Evolutionary conservation across 2,113 vertebrate species (phyloP), one percentile per base, ranked within the genome.

Genomic region (Alosa alosa): DNA sequence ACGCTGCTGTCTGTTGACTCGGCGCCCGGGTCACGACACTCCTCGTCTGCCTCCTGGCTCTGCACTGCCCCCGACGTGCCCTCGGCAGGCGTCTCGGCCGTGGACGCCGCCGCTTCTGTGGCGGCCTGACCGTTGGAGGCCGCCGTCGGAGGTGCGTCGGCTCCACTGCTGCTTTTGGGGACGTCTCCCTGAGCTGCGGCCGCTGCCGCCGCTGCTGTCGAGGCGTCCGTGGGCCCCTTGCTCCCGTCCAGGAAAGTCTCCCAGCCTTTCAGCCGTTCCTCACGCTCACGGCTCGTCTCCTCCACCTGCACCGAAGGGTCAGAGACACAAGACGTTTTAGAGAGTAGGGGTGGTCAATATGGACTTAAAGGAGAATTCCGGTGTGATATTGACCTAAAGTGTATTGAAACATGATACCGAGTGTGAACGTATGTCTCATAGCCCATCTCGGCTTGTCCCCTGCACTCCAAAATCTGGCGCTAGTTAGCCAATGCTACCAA

Each of bases 251-350:
- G 93, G 92, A 97, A 99, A 0, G 92, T 84, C 9, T 96, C 94
- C 98, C 97, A 99, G 15, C 95, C 96, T 88, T 96, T 99, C 18
- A 99, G 93, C 85, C 98, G 95, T 93, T 99, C 97, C 92, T 99
- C 98, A 20, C 98, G 95, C 91, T 99, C 98, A 60, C 97, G 96
- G 18, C 96, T 92, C 2, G 97, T 99, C 93, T 99, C 98, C 86
- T 99, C 97, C 89, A 99, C 94, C 98, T 99, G 86, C 39, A 81
- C 4, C 11, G 3, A 15, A 72, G 64, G 18, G 31, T 31, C 18
- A 18, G 0, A 41, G 68, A 47, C 41, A 81, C 39, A 57, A 68
- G 81, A 41, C 84, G 18, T 75, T 36, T 45, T 7, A 31, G 31
- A 31, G 31, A 31, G 31, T 31, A 31, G 31, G 31, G 31, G 31